These are phyloP conservation scores for Bathynomus jamesi DNA, from an alignment of 1,140 invertebrate genomes.

Conservation along the genomic window DNA sequence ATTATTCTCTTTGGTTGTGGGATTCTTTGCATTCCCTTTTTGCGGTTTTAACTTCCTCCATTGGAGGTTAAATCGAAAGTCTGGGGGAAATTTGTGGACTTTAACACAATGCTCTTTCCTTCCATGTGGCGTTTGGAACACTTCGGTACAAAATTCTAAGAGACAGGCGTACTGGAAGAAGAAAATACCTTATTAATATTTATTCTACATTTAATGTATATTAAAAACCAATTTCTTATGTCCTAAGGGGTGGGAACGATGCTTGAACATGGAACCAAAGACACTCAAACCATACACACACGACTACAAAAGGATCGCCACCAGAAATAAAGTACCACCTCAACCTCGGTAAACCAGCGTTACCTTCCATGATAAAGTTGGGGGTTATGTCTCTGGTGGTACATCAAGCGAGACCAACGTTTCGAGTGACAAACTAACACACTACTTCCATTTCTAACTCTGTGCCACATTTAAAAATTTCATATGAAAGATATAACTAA, in stretches of 20 bases:
- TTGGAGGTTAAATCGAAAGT: background rate
- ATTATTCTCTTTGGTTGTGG: background rate
- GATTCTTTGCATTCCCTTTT: background rate
- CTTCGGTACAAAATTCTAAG: background rate
- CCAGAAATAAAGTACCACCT: background rate
- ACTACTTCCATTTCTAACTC: too few species aligned
- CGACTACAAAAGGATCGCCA: too few species aligned
- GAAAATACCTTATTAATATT: background rate
- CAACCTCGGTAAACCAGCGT: too few species aligned
- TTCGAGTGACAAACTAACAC: too few species aligned
- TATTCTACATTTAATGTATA: background rate
- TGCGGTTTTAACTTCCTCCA: background rate
- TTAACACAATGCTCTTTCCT: background rate
- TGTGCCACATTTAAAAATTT: too few species aligned
- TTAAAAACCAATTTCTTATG: background rate
- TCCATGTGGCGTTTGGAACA: background rate
- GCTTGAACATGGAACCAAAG: background rate
- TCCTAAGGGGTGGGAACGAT: background rate
- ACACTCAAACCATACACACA: too few species aligned
- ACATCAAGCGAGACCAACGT: too few species aligned
- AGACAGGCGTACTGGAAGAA: background rate
- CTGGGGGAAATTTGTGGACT: background rate
- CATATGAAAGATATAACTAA: too few species aligned
- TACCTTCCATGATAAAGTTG: background rate
- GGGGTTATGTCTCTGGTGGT: too few species aligned